These are phyloP conservation scores for Gallinago nigripennis DNA, from an alignment of 2,797 vertebrate species.

Conservation along the genomic window DNA sequence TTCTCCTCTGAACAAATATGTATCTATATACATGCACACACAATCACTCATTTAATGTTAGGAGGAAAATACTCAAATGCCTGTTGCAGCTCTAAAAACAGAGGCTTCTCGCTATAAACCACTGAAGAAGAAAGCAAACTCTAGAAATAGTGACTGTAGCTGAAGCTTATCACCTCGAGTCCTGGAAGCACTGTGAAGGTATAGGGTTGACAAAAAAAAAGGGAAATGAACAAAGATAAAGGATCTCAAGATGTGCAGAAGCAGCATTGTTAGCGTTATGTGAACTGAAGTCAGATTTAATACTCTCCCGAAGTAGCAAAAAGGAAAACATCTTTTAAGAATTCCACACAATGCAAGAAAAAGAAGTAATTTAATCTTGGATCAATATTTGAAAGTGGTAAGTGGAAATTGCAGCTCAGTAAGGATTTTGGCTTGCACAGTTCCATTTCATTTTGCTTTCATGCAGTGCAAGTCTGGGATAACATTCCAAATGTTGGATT, in stretches of 20 bases:
- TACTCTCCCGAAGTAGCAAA: background rate
- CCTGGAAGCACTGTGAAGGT: background rate
- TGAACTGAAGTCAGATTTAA: background rate
- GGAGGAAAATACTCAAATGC: background rate
- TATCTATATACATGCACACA: fast-evolving
- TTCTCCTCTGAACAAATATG: background rate
- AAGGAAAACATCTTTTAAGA: background rate
- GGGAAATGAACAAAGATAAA: background rate
- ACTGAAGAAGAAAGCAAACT: background rate
- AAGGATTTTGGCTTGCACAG: background rate
- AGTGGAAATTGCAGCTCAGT: background rate
- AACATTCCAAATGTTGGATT: background rate
- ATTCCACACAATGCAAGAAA: background rate
- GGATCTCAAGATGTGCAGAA: background rate
- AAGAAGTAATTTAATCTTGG: background rate
- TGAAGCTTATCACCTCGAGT: background rate
- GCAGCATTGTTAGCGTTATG: background rate
- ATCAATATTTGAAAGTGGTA: conserved; percentile 8
- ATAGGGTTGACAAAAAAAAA: background rate
- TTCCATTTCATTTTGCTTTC: background rate
- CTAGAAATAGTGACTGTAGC: background rate
- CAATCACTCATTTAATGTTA: background rate
- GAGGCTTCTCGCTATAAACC: background rate
- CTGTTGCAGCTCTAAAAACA: background rate
- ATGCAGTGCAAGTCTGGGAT: background rate